Base-by-base conservation (phyloP, 2,797 vertebrate species). In the Craterocephalus amniculus region DNA sequence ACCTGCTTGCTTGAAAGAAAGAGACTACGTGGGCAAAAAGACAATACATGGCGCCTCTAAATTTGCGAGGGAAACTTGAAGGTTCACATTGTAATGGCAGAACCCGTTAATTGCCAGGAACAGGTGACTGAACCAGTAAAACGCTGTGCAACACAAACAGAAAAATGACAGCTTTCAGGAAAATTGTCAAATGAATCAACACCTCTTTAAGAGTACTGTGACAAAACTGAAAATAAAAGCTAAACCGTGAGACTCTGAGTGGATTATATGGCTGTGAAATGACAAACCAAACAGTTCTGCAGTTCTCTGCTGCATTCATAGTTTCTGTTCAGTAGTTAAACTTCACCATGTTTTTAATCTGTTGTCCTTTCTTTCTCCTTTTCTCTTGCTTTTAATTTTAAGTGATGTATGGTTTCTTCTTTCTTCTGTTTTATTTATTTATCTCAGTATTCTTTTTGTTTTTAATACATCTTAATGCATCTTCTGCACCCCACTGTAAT, bases 1-100 rank as follows among this genome's bases (percentile, higher is more conserved):
- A 85, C 81, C 81, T 86, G 87, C 78, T 72, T 54, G 40, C 78
- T 69, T 70, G 63, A 79, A 68, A 64, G 66, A 69, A 38, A 66
- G 34, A 56, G 68, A 62, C 6, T 0, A 45, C 1, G 51, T 58
- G 31, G 54, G 63, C 10, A 62, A 70, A 63, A 73, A 40, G 45
- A 48, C n/a, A n/a, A 51, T 5, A 26, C 49, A 26, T 13, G 4
- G 49, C 8, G 5, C 7, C 22, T 26, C 49, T 22, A 11, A 26
- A 51, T 24, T 24, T 26, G 22, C 22, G 26, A 51, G 22, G 49
- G 10, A 22, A 49, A 24, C 6, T 8, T 22, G 10, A 4, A 24
- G 48, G 48, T 49, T 49, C 48, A 24, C 9, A 49, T 48, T 48
- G 6, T 20, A 48, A 48, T 48, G 18, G n/a, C 18, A 22, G 48